Conservation (phyloP, 2,113 vertebrate genomes). For the Ellobius talpinus region DNA sequence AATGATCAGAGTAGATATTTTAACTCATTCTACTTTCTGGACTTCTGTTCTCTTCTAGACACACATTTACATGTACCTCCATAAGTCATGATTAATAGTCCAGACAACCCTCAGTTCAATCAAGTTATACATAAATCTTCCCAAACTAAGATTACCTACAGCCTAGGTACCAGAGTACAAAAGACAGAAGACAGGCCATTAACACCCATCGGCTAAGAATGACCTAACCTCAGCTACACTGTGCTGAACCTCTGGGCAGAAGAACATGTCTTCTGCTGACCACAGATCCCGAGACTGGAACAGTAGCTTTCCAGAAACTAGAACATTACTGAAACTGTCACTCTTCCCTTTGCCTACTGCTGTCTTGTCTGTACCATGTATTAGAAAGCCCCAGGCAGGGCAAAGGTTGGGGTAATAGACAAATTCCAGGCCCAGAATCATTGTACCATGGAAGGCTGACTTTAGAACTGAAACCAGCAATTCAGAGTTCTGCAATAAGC, state of each 20-base stretch:
- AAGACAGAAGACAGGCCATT: background rate
- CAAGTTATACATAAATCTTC: background rate
- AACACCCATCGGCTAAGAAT: background rate
- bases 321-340: background rate
- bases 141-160: background rate
- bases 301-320: background rate
- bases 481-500: background rate
- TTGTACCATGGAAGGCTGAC: background rate
- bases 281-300: background rate
- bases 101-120: background rate
- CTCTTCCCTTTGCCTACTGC: background rate
- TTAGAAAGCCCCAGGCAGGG: background rate
- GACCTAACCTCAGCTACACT: background rate
- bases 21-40: background rate
- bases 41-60: background rate
- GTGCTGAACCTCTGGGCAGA: background rate
- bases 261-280: background rate
- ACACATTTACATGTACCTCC: background rate
- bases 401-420: background rate
- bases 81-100: background rate
- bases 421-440: background rate
- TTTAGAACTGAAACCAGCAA: background rate
- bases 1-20: background rate
- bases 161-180: background rate
- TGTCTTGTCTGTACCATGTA: background rate